Evolutionary conservation across 2,888 invertebrate genomes (phyloP), one percentile per base, ranked within the genome.

Genomic region (Drosophila vallismaia): DNA sequence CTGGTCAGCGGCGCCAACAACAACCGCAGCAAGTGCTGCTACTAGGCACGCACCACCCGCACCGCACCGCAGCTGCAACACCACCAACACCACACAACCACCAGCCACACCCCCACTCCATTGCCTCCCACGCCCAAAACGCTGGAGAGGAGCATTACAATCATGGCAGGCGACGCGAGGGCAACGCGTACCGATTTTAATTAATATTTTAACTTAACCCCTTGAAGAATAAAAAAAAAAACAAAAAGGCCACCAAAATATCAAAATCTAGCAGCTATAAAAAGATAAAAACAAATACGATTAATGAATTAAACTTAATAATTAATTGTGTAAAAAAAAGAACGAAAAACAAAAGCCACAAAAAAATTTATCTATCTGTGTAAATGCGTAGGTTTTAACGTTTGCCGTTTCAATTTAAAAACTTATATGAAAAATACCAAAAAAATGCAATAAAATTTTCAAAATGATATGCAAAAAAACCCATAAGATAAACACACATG

Each of bases 1-100:
- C 89, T 92, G 79, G 92, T 92, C 83, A 93, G 93, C 80, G 93
- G 93, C 75, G 93, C 93, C 81, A 94, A 93, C 91, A 94, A 94
- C 90, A 94, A 94, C 88, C 93, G 94, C 90, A 94, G 94, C 90
- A 94, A 94, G 92, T 93, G 93, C 92, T 93, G 83, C 77, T 90
- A 55, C 70, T 72, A 74, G 55, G 60, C 58, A 29, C 24, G 33
- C 68, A 63, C 24, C 56, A 36, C 45, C 42, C 46, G 51, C 54
- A 45, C 29, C 46, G 48, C 54, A 60, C 29, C 46, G 48, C 54
- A 60, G n/a, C 33, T 28, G 36, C 71, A 60, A 1, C 62, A 50
- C 48, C 52, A 60, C 56, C 50, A 58, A n/a, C 29, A 44, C 38
- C 19, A 28, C 19, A 48, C 40, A 36, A 14, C 42, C 54, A 42